Base-by-base conservation (phyloP, 2,888 invertebrate species). In the Trissoscelio sp. region DNA sequence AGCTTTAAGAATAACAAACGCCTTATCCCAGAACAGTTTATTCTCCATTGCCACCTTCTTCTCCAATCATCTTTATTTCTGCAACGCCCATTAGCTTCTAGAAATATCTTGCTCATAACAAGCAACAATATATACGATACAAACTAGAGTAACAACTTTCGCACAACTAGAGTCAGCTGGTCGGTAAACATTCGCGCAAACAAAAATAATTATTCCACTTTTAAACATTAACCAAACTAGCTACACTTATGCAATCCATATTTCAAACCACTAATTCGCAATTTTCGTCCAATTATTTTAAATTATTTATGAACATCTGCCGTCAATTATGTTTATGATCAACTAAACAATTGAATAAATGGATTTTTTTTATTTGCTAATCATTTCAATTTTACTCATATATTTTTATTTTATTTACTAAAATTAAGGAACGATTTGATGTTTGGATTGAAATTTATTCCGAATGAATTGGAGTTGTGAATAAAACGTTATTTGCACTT, bases 401-500 rank as follows among this genome's bases (percentile, higher is more conserved):
- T n/a, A n/a, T n/a, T n/a, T n/a, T n/a, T n/a, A 34, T 4, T 9
- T 6, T 9, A 39, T 6, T n/a, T n/a, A n/a, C n/a, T n/a, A n/a
- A n/a, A n/a, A n/a, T n/a, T n/a, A n/a, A n/a, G n/a, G n/a, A n/a
- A n/a, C n/a, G n/a, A 1, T 48, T 22, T 7, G 3, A 5, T 16
- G 18, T 5, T 55, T 18, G 34, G 34, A 9, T 16, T 6, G n/a
- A 37, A 57, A 37, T 18, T 16, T 0, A 28, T 37, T 11, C n/a
- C n/a, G n/a, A 3, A 18, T 3, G 2, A 1, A 16, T 37, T 46
- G 0, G 12, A 39, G 6, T 1, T 0, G 16, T n/a, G 39, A 6
- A 53, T 12, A 78, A 70, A 74, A 79, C 46, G 28, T 42, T 79
- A 60, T 79, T 79, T 79, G 73, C 67, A 74, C 58, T 60, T 48